Evolutionary conservation across 2,113 vertebrate species (phyloP), one percentile per base, ranked within the genome.

Genomic region (Lampris megalopsis): DNA sequence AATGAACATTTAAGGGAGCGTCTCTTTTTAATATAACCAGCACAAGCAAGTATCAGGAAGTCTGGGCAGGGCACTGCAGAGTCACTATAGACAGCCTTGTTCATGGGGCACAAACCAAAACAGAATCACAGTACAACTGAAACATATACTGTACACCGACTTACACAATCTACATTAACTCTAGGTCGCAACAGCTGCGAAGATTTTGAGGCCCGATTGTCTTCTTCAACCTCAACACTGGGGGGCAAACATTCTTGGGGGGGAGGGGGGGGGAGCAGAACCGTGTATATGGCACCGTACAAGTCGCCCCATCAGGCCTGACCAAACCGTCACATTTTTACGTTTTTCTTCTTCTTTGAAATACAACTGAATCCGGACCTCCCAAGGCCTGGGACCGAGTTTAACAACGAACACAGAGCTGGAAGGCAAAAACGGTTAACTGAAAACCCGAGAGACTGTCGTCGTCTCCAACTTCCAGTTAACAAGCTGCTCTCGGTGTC

Each of bases 141-240:
- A 41, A 81, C 66, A 81, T 13, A 57, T 61, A 80, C 77, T 57
- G 83, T 68, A 80, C 69, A 43, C 11, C n/a, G 7, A n/a, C 48
- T 4, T 9, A 11, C 45, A 35, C 42, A 45, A 24, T 42, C 10
- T 24, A 63, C 47, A 43, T 5, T 49, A 50, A 67, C 53, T 77
- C 64, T 57, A 79, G 58, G 61, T 69, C 62, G 84, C 45, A 56
- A 47, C 58, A 62, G 81, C 67, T 73, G 78, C 53, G 76, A 71
- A 84, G 71, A 68, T 24, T 79, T 61, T 72, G 52, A 82, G 68
- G 73, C 78, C 79, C 88, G 91, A 92, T 92, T 92, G 91, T 91
- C 91, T 85, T 75, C 78, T 74, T 81, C 76, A 40, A 63, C 59
- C 56, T 49, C 59, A 77, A 8, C 35, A 58, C 57, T 74, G 73